Evolutionary conservation across 2,113 vertebrate species (phyloP).

Genomic region (Miniopterus natalensis): DNA sequence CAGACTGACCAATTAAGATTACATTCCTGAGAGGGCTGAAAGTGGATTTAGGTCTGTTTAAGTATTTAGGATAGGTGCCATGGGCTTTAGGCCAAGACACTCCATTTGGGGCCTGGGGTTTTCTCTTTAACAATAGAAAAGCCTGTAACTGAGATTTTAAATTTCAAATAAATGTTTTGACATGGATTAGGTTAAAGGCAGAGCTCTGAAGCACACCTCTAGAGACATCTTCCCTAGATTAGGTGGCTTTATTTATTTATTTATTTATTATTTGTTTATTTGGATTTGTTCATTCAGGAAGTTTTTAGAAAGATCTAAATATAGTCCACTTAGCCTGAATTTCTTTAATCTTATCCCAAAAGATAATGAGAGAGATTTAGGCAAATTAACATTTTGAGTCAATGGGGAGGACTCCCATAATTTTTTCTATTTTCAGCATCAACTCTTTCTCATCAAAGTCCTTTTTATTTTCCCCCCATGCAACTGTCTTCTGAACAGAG

Average conservation of each 20-base stretch:
- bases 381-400: neutral
- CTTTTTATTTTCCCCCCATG: neutral
- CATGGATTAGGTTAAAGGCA: neutral
- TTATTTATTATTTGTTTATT: neutral
- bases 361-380: neutral
- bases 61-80: neutral
- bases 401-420: neutral
- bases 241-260: neutral
- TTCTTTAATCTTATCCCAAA: neutral
- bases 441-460: neutral
- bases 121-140: neutral
- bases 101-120: neutral
- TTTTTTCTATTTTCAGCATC: neutral
- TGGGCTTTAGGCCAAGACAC: neutral
- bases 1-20: neutral
- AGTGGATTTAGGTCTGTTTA: neutral
- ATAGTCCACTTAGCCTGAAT: neutral
- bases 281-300: neutral
- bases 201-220: neutral
- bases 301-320: neutral
- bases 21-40: neutral
- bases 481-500: neutral
- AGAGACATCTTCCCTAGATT: neutral
- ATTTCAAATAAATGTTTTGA: constrained; percentile 10
- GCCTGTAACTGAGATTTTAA: neutral